A percentile compares a stretch with the other conserved stretches of the same genome.
These are phyloP conservation scores for Emmelina monodactyla DNA, from an alignment of 2,888 invertebrate genomes.

Conservation along the genomic window DNA sequence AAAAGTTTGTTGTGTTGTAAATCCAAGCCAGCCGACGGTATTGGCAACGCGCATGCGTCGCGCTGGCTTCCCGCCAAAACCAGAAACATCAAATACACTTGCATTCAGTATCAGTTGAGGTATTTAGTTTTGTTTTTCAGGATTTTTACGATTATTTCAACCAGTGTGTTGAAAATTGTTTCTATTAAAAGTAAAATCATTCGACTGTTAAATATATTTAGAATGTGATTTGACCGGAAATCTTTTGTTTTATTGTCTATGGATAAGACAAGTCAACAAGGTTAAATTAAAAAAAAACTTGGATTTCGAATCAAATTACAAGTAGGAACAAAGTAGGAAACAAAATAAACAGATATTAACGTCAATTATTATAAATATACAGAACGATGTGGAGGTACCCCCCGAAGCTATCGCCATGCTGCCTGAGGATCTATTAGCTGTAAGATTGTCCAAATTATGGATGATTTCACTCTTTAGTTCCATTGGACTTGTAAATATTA, in stretches of 20 bases:
- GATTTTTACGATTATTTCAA: not conserved
- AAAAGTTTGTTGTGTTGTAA: slow-evolving; percentile 1
- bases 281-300: no score
- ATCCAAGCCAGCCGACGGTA: not conserved
- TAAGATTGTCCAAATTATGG: not conserved
- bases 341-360: no score
- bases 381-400: slow-evolving; percentile 43
- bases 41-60: not conserved
- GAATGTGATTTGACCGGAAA: no score
- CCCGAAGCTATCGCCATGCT: slow-evolving; percentile 27
- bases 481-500: not conserved
- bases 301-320: no score
- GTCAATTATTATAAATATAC: slow-evolving; percentile 21
- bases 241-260: no score
- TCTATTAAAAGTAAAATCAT: no score
- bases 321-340: no score
- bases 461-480: no score
- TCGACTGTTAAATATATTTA: no score
- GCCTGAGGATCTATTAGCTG: slow-evolving; percentile 10
- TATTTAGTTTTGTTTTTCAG: not conserved
- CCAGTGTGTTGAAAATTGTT: not conserved
- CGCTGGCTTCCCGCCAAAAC: not conserved
- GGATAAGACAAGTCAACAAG: no score
- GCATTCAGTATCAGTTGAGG: not conserved
- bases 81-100: not conserved